Percentiles rank a stretch among this genome's conserved stretches.
These are phyloP conservation scores for Orius insidiosus DNA, from an alignment of 1,140 invertebrate genomes.

Conservation along the genomic window DNA sequence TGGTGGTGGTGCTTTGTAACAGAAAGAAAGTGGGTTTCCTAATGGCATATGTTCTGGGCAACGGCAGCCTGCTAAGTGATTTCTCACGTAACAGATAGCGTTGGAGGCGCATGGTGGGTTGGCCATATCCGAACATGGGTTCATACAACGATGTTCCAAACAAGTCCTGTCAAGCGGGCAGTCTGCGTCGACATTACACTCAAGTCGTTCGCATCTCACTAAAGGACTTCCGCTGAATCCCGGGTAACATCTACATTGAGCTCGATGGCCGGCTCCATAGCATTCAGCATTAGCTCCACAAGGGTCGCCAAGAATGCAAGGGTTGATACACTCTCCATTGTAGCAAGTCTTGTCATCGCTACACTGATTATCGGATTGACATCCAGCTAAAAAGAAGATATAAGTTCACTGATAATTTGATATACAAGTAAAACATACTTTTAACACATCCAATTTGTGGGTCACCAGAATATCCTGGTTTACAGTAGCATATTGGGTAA, in stretches of 20 bases:
- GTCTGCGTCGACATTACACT: slow-evolving; percentile 58
- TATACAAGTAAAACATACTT: slow-evolving; percentile 29
- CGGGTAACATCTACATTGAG: slow-evolving; percentile 52
- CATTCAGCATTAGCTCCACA: slow-evolving; percentile 71
- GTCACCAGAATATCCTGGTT: slow-evolving; percentile 61
- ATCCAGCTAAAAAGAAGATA: slow-evolving; percentile 41
- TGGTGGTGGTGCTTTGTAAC: slow-evolving; percentile 34
- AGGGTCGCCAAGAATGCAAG: slow-evolving; percentile 55
- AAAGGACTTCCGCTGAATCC: slow-evolving; percentile 61
- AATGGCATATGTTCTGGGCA: slow-evolving; percentile 54
- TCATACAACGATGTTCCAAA: slow-evolving; percentile 46
- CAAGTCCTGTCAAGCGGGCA: slow-evolving; percentile 55
- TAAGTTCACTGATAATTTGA: neutral
- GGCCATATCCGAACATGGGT: slow-evolving; percentile 46
- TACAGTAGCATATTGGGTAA: slow-evolving; percentile 63
- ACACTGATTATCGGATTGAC: slow-evolving; percentile 64
- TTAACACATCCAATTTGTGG: slow-evolving; percentile 61
- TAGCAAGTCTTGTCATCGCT: slow-evolving; percentile 56
- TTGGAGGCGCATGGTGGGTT: slow-evolving; percentile 57
- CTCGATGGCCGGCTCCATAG: slow-evolving; percentile 52
- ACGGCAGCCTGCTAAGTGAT: slow-evolving; percentile 53
- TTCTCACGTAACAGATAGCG: slow-evolving; percentile 56
- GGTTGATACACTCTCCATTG: slow-evolving; percentile 61
- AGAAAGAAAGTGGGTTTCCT: slow-evolving; percentile 63
- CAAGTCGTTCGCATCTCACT: slow-evolving; percentile 53